Evolutionary conservation across 2,113 vertebrate genomes (phyloP).

Genomic region (Nesogale talazaci): DNA sequence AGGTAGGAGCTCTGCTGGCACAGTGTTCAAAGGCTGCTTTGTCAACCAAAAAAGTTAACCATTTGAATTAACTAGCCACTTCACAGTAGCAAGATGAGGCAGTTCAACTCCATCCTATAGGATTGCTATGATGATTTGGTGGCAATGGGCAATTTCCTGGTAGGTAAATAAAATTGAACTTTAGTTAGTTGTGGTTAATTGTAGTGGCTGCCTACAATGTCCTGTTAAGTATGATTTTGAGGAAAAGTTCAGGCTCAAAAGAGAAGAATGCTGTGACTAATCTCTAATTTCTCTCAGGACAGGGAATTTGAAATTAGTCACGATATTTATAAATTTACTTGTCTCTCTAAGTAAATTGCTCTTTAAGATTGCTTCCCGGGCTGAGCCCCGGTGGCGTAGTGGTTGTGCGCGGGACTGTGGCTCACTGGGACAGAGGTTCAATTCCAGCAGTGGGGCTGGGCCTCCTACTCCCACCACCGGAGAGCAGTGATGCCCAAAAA

Average conservation of each 20-base stretch:
- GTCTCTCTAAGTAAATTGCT: neutral
- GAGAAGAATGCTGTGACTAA: neutral
- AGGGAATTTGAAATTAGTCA: neutral
- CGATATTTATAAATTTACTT: neutral
- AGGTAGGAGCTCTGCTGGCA: neutral
- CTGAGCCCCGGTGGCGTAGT: too few species aligned
- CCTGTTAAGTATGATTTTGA: neutral
- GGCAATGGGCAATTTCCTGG: neutral
- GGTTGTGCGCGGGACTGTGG: too few species aligned
- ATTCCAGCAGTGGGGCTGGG: too few species aligned
- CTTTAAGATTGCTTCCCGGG: conserved; percentile 14
- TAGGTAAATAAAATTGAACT: neutral
- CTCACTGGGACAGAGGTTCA: too few species aligned
- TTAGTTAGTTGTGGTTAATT: neutral
- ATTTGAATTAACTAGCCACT: neutral
- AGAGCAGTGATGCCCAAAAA: too few species aligned
- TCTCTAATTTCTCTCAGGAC: neutral
- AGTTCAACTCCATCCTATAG: neutral
- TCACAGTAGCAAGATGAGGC: neutral
- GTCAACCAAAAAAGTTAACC: neutral
- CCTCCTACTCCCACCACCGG: too few species aligned
- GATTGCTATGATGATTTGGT: neutral
- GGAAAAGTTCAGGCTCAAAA: neutral
- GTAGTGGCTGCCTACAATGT: neutral
- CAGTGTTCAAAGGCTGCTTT: neutral